phyloP scores from a whole-genome alignment of 2,888 invertebrate genomes.

The Protonemura montana region DNA sequence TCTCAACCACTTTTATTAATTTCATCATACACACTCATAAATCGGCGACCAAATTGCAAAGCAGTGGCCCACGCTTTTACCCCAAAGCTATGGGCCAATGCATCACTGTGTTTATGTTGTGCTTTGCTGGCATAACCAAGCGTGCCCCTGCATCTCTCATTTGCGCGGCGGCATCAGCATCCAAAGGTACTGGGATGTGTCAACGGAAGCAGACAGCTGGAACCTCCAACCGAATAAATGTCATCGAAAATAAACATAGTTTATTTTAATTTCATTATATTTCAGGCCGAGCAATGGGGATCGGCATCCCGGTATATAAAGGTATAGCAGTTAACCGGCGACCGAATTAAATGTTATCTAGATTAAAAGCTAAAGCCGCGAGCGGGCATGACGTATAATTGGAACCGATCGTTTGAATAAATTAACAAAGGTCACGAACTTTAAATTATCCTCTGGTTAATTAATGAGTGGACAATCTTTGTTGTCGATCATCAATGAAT shows the following conservation, averaged over 20 bases:
- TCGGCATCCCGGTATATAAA: background rate
- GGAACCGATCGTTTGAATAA: background rate
- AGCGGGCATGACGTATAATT: background rate
- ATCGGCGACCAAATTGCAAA: background rate
- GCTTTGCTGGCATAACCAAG: constrained; percentile 27
- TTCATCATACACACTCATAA: background rate
- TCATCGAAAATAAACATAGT: constrained; percentile 33
- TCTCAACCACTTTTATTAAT: background rate
- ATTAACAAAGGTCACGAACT: constrained; percentile 24
- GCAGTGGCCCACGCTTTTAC: background rate
- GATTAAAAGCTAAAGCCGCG: constrained; percentile 3
- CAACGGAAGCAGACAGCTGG: constrained; percentile 44
- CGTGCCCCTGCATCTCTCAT: constrained; percentile 2
- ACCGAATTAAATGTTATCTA: background rate
- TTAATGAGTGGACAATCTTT: constrained; percentile 25
- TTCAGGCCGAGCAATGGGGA: background rate
- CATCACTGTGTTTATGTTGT: constrained; percentile 8
- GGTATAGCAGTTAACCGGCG: background rate
- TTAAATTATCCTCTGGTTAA: constrained; percentile 20
- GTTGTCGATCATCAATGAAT: constrained; percentile 15
- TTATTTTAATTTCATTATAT: constrained; percentile 25
- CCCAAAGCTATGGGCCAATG: background rate
- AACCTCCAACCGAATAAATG: constrained; percentile 38
- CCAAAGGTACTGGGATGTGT: constrained; percentile 42
- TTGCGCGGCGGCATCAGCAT: constrained; percentile 34